phyloP scores from a whole-genome alignment of 2,797 vertebrate species.

The Aldrovandia affinis region DNA sequence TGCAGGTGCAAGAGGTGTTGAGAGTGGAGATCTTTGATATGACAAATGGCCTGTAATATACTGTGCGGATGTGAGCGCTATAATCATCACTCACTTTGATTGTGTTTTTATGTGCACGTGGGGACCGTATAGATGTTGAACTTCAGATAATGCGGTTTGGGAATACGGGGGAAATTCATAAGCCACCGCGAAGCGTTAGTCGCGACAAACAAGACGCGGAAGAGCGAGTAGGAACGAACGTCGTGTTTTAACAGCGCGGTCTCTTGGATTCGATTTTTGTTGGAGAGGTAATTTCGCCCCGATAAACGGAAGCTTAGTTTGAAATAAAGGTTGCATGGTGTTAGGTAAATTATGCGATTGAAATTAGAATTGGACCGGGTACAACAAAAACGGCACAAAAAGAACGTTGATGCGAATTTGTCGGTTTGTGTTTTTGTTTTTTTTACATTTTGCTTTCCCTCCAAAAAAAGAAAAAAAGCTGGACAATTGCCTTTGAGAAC shows the following conservation, averaged over 20 bases:
- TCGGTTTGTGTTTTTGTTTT: too few relatives aligned
- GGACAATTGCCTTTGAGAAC: constrained; percentile 42
- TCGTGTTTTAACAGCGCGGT: background rate
- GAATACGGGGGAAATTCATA: background rate
- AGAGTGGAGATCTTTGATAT: constrained; percentile 39
- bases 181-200: background rate
- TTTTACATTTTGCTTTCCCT: background rate
- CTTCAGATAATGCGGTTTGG: background rate
- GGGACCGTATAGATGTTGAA: background rate
- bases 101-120: constrained; percentile 15
- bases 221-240: background rate
- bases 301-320: too few relatives aligned
- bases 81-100: constrained; percentile 34
- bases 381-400: too few relatives aligned
- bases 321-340: too few relatives aligned
- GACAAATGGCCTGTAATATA: constrained; percentile 53
- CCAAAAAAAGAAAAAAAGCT: background rate
- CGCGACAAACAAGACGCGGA: background rate
- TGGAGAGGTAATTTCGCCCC: too few relatives aligned
- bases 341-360: too few relatives aligned
- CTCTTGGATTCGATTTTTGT: too few relatives aligned
- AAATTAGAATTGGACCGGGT: too few relatives aligned
- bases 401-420: too few relatives aligned
- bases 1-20: constrained; percentile 25
- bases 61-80: constrained; percentile 44